Conservation (phyloP, 92 coral and sea anemone species). For the Palythoa grandiflora region DNA sequence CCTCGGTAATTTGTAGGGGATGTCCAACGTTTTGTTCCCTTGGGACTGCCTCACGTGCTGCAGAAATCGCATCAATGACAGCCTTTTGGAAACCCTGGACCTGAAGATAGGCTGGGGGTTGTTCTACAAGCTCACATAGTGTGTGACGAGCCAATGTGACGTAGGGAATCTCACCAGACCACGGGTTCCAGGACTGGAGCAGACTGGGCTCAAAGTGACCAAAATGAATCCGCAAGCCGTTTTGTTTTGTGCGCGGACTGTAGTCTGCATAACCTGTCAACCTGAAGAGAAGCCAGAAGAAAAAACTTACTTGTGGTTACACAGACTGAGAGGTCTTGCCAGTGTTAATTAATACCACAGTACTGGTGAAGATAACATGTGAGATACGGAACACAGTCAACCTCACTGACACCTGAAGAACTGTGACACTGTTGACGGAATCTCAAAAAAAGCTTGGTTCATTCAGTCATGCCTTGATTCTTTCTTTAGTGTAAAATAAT, state of each 20-base stretch:
- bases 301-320: neutral
- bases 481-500: neutral
- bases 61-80: slow-evolving; percentile 83
- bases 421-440: no score
- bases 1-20: slow-evolving; percentile 86
- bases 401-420: no score
- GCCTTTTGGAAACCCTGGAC: slow-evolving; percentile 73
- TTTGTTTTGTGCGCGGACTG: slow-evolving; percentile 78
- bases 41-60: slow-evolving; percentile 66
- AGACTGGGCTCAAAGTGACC: slow-evolving; percentile 75
- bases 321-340: no score
- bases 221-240: slow-evolving; percentile 79
- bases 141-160: slow-evolving; percentile 72
- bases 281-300: slow-evolving; percentile 64
- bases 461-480: no score
- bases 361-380: no score
- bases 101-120: slow-evolving; percentile 66
- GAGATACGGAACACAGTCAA: no score
- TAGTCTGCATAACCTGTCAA: slow-evolving; percentile 83
- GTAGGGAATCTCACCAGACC: slow-evolving; percentile 86
- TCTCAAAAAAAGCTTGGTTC: no score
- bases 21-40: slow-evolving; percentile 55
- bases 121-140: slow-evolving; percentile 50
- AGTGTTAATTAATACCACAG: no score
- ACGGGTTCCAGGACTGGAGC: slow-evolving; percentile 96